Percentiles rank a stretch among this genome's conserved stretches.
phyloP scores from a whole-genome alignment of 53 echinoderm and acorn worm species.

The Crossaster papposus region DNA sequence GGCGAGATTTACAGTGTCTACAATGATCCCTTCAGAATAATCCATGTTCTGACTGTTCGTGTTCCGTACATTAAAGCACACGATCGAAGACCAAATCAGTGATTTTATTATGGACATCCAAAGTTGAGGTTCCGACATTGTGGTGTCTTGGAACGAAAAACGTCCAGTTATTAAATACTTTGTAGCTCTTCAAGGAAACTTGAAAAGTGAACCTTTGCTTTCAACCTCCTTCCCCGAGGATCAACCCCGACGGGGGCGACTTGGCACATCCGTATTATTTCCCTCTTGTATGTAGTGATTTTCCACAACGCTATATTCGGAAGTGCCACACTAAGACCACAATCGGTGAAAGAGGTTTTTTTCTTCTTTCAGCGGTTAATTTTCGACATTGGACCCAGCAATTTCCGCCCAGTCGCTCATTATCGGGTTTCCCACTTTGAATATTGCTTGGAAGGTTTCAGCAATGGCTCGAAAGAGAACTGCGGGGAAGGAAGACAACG shows the following conservation, averaged over 20 bases:
- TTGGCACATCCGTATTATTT: conserved; percentile 48
- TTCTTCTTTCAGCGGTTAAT: conserved; percentile 57
- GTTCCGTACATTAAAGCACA: too few relatives aligned
- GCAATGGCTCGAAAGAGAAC: not conserved
- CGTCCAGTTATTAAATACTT: not conserved
- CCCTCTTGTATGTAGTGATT: not conserved
- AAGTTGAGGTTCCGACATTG: not conserved
- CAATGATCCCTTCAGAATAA: too few relatives aligned
- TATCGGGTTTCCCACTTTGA: conserved; percentile 55
- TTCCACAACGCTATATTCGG: not conserved
- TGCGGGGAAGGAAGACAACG: not conserved
- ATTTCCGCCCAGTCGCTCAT: conserved; percentile 59
- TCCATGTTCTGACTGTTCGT: too few relatives aligned
- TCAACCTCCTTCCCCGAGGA: conserved; percentile 22
- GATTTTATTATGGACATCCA: not conserved
- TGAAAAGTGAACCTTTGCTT: not conserved
- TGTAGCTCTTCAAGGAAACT: not conserved
- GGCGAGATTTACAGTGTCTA: too few relatives aligned
- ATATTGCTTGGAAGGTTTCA: conserved; percentile 20
- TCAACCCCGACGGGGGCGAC: not conserved
- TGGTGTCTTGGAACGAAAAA: not conserved
- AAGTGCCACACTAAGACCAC: not conserved
- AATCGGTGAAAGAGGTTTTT: conserved; percentile 52
- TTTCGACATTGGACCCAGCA: conserved; percentile 65
- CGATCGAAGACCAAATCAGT: too few relatives aligned